Percentiles rank a stretch among this genome's conserved stretches.
Evolutionary conservation across 2,797 vertebrate genomes (phyloP).

Genomic region (Betta splendens): DNA sequence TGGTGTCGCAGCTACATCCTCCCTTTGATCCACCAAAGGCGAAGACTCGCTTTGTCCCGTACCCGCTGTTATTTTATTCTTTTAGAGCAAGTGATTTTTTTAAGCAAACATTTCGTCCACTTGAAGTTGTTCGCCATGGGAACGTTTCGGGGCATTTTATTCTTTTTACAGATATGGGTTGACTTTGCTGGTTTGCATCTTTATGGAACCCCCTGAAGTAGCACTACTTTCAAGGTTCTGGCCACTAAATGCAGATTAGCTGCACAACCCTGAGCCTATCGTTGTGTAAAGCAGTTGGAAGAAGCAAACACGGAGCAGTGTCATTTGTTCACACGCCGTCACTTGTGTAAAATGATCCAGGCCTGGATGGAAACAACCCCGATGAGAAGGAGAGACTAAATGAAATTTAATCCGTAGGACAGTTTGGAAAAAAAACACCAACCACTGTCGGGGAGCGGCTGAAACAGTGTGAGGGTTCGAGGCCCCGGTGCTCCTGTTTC

Average conservation of each 20-base stretch:
- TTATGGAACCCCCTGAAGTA: neutral
- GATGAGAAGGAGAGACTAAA: too few relatives aligned
- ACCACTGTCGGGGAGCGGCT: too few relatives aligned
- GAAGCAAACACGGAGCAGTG: neutral
- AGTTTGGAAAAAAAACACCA: too few relatives aligned
- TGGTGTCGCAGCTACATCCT: constrained; percentile 31
- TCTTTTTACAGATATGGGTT: neutral
- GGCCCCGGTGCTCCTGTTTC: constrained; percentile 40
- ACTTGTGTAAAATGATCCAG: too few relatives aligned
- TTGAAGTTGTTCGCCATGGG: neutral
- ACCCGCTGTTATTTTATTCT: too few relatives aligned
- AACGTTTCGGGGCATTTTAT: constrained; percentile 1
- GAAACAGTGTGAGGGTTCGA: too few relatives aligned
- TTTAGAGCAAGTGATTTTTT: neutral
- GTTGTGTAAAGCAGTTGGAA: neutral
- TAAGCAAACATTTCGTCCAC: neutral
- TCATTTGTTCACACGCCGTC: too few relatives aligned
- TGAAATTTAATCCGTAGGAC: too few relatives aligned
- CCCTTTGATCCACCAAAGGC: constrained; percentile 49
- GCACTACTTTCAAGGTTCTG: neutral
- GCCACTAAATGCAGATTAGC: neutral
- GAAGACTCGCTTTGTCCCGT: too few relatives aligned
- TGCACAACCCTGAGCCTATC: neutral
- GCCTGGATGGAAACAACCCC: too few relatives aligned
- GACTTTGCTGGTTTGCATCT: neutral